Evolutionary conservation across 1,140 invertebrate species (phyloP), one percentile per base, ranked within the genome.

Genomic region (Pomphorhynchus laevis): DNA sequence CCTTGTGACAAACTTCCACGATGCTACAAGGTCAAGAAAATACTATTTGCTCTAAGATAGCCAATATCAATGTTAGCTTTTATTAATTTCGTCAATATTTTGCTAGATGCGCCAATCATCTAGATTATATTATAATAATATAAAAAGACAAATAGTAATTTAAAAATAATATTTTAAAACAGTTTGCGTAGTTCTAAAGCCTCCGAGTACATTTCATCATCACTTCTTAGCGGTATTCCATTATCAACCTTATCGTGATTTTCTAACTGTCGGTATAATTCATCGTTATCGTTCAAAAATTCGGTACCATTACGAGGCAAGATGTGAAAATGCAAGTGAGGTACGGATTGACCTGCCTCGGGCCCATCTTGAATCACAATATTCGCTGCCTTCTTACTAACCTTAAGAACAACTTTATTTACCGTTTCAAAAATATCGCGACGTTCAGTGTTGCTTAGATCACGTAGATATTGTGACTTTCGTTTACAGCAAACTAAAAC

Each of bases 261-360:
- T 12, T 65, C 62, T 20, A 77, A 49, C 18, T 38, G 5, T 29
- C 38, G 16, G 9, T 41, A 43, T 2, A 40, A 31, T 23, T 34
- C 22, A 33, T 74, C 64, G 55, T 79, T 59, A 53, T 74, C 74
- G 27, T 67, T 56, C 31, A 62, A 58, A 51, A 77, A 74, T 54
- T 79, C 74, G 1, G 66, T 67, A 24, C 55, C 45, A 45, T 65
- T 67, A 37, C 74, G 57, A 1, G 74, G 74, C 50, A 79, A 58
- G 40, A 80, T 64, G 52, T 80, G 75, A 41, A 72, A 69, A 57
- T 80, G 74, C 0, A 79, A 63, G 57, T 80, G 75, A 63, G 72
- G 53, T 21, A 86, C 67, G 18, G 72, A 76, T 57, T 79, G 76
- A 11, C 79, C 79, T 4, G 79, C 74, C 47, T 71, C 64, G 5